Evolutionary conservation across 2,797 vertebrate species (phyloP), one percentile per base, ranked within the genome.

Genomic region (Pterois miles): DNA sequence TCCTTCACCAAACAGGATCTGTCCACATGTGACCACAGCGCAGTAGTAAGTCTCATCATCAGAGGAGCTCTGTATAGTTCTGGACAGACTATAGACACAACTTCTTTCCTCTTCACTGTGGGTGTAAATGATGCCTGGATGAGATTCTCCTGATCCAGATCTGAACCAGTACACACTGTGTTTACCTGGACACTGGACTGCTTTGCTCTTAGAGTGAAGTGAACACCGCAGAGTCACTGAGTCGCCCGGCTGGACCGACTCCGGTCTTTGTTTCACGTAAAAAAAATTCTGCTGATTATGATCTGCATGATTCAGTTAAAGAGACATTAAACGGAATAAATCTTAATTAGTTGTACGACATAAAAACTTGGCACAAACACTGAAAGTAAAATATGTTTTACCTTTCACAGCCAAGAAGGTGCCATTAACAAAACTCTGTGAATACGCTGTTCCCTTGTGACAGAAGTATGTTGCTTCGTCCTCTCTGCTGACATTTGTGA

Each of bases 11-110:
- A 89, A 87, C 68, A 92, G 75, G 6, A 92, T 81, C 43, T 83
- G 8, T 70, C 87, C 91, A 93, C 87, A 90, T 54, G 73, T 46
- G 43, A 20, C 43, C 43, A 46, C 43, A 46, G 43, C 43, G 70
- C 88, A 90, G 85, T 91, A 91, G 81, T 89, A 92, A 6, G 69
- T 89, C 76, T 84, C 76, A 82, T 20, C 3, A 54, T 91, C 86
- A 62, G 78, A 76, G 23, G 18, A 18, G 71, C 34, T 31, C n/a
- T 75, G 34, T 12, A 83, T 82, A 12, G 59, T 65, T 79, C 68
- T 85, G 29, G 63, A 64, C 65, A 81, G 59, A 46, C 54, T 78
- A 67, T 86, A 82, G 59, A 31, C 34, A 77, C 87, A 90, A 10
- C 74, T 81, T 33, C 40, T 70, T 46, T 58, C 29, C 11, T 60